Evolutionary conservation across 1,140 invertebrate genomes (phyloP).

Genomic region (Nephotettix cincticeps): DNA sequence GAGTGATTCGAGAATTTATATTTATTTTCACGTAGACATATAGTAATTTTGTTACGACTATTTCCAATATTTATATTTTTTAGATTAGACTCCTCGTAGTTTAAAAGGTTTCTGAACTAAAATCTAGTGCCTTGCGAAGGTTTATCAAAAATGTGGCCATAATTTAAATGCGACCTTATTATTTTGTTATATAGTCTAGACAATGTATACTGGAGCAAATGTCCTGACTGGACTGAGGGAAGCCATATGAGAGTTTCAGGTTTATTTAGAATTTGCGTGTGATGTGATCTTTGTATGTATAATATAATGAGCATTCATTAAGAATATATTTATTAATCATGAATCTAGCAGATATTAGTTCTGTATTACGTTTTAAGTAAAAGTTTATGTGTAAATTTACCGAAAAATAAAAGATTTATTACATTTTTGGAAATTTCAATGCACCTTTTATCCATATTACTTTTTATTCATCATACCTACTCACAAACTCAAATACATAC

Average conservation of each 20-base stretch:
- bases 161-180: constrained; percentile 21
- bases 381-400: constrained; percentile 18
- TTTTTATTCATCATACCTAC: too few species aligned
- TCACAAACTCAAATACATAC: too few species aligned
- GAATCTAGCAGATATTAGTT: constrained; percentile 19
- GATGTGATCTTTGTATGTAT: constrained; percentile 19
- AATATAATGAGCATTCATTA: constrained; percentile 8
- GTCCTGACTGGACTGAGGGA: constrained; percentile 1
- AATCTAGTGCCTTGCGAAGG: constrained; percentile 25
- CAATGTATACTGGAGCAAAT: constrained; percentile 3
- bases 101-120: constrained; percentile 19
- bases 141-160: constrained; percentile 28
- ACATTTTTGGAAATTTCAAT: too few species aligned
- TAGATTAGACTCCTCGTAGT: constrained; percentile 11
- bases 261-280: constrained; percentile 25
- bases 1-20: constrained; percentile 20
- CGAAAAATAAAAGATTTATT: constrained; percentile 21
- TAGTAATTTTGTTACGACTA: constrained; percentile 10
- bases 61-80: constrained; percentile 20
- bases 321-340: constrained; percentile 22
- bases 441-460: too few species aligned
- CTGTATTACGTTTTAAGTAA: constrained; percentile 20
- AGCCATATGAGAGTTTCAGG: constrained; percentile 12
- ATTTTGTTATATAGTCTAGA: constrained; percentile 15
- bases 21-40: constrained; percentile 12